These are phyloP conservation scores for Aselliscus stoliczkanus DNA, from an alignment of 2,797 vertebrate genomes.

Conservation along the genomic window DNA sequence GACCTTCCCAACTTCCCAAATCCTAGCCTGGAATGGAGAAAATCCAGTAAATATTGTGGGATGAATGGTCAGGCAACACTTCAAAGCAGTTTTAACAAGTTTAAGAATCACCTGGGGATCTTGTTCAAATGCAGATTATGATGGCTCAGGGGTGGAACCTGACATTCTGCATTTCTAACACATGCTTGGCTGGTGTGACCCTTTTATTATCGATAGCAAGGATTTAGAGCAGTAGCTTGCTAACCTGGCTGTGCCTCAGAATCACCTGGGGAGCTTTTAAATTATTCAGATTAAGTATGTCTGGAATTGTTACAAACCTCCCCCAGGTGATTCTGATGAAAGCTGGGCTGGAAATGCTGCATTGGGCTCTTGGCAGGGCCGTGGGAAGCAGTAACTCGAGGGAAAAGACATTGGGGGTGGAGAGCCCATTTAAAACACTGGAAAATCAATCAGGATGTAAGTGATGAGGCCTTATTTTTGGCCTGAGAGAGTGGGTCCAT, in stretches of 20 bases:
- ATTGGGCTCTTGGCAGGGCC: not conserved
- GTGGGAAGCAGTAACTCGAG: not conserved
- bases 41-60: conserved; percentile 47
- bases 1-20: not conserved
- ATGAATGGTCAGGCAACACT: not conserved
- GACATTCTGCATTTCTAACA: not conserved
- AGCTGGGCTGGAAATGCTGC: not conserved
- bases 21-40: not conserved
- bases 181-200: not conserved
- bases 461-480: not conserved
- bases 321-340: not conserved
- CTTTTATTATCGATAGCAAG: not conserved
- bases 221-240: not conserved
- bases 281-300: not conserved
- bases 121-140: conserved; percentile 27
- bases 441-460: not conserved
- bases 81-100: not conserved
- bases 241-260: not conserved
- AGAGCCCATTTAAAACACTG: not conserved
- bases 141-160: not conserved
- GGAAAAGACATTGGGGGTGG: not conserved
- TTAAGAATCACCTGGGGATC: not conserved
- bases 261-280: conserved; percentile 5
- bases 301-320: not conserved
- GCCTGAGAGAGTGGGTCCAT: not conserved